Evolutionary conservation across 2,888 invertebrate species (phyloP).

Genomic region (Agrypnus murinus): DNA sequence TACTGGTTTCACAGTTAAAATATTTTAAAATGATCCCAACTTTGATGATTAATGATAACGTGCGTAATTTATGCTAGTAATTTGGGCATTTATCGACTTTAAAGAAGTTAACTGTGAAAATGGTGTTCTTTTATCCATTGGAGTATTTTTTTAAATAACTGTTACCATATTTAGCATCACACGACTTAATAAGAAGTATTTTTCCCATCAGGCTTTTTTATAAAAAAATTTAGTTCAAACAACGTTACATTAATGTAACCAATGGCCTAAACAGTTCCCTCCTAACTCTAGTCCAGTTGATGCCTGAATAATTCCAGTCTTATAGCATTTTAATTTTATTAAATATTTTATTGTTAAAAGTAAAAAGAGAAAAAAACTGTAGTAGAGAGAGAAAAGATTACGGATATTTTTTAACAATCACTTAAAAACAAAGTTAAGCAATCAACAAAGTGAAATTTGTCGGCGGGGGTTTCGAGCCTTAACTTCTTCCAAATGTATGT

Average conservation of each 20-base stretch:
- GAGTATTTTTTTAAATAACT: slow-evolving; percentile 25
- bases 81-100: background rate
- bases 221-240: slow-evolving; percentile 23
- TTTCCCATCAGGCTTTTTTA: slow-evolving; percentile 30
- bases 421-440: slow-evolving; percentile 50
- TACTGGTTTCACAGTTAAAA: slow-evolving; percentile 20
- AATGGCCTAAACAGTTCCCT: slow-evolving; percentile 72
- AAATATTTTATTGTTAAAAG: slow-evolving; percentile 49
- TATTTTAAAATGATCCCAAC: background rate
- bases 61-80: background rate
- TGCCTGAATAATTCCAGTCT: slow-evolving; percentile 63
- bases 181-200: slow-evolving; percentile 54
- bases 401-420: slow-evolving; percentile 55
- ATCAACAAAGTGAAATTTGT: slow-evolving; percentile 47
- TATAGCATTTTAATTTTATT: slow-evolving; percentile 57
- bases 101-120: background rate
- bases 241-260: slow-evolving; percentile 52
- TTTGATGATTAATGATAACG: too few species aligned
- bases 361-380: slow-evolving; percentile 34
- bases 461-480: slow-evolving; percentile 55
- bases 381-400: slow-evolving; percentile 43
- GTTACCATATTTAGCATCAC: slow-evolving; percentile 58
- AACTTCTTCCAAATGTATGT: slow-evolving; percentile 61
- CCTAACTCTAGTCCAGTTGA: slow-evolving; percentile 71
- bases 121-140: background rate